Conservation (phyloP, 2,113 vertebrate species). For the Electrona antarctica region DNA sequence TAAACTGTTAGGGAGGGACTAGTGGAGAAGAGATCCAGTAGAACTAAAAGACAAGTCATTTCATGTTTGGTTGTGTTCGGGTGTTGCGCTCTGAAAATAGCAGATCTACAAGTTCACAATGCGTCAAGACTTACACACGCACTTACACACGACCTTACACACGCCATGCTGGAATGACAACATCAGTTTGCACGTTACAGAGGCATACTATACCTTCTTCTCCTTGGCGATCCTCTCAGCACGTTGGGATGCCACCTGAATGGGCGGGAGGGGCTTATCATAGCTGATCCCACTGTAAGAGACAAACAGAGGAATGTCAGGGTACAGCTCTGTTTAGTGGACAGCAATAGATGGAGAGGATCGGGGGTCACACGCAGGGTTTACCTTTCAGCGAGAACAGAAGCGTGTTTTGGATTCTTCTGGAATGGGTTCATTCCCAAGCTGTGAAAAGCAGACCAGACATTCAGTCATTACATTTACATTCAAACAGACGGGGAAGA, state of each 20-base stretch:
- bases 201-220: conserved; percentile 83
- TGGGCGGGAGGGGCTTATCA: conserved; percentile 90
- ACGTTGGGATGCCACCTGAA: conserved; percentile 90
- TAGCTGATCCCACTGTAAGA: conserved; percentile 88
- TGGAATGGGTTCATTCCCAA: conserved; percentile 95
- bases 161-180: too few relatives aligned
- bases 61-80: too few relatives aligned
- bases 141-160: neutral
- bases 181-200: neutral
- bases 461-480: neutral
- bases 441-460: conserved; percentile 66
- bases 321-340: neutral
- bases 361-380: neutral
- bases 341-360: neutral
- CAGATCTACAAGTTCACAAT: neutral
- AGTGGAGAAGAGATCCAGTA: too few relatives aligned
- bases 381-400: conserved; percentile 90
- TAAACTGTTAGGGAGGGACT: too few relatives aligned
- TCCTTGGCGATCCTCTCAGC: conserved; percentile 93
- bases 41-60: too few relatives aligned
- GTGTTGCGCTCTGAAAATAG: too few relatives aligned
- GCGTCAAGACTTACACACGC: neutral
- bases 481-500: neutral
- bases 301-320: neutral
- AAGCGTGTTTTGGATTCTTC: conserved; percentile 94